Percentiles rank a stretch among this genome's conserved stretches.
phyloP scores from a whole-genome alignment of 2,113 vertebrate genomes.

The Motacilla alba region DNA sequence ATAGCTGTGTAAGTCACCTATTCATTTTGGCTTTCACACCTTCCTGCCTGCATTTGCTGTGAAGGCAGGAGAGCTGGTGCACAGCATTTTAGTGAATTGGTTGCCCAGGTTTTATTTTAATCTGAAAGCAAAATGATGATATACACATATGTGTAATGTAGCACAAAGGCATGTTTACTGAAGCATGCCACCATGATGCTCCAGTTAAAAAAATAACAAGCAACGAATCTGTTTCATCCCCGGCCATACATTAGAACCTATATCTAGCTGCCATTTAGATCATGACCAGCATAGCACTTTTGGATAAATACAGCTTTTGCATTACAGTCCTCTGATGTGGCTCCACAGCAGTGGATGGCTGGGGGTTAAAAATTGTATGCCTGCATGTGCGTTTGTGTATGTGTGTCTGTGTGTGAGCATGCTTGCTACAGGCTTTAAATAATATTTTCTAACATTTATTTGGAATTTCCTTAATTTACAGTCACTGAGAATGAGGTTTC shows the following conservation, averaged over 20 bases:
- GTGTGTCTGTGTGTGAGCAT: background rate
- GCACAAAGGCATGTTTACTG: constrained; percentile 68
- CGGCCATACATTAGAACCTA: constrained; percentile 45
- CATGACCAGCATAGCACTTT: constrained; percentile 8
- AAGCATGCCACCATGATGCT: constrained; percentile 65
- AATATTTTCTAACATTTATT: background rate
- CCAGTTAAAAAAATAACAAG: constrained; percentile 19
- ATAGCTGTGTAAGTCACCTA: background rate
- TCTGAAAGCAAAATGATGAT: constrained; percentile 55
- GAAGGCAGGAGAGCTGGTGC: constrained; percentile 31
- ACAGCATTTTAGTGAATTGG: constrained; percentile 13
- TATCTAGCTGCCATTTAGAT: constrained; percentile 37
- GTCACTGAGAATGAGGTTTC: background rate
- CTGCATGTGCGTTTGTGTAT: background rate
- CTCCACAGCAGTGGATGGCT: background rate
- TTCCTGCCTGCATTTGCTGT: constrained; percentile 13
- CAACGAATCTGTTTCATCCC: constrained; percentile 29
- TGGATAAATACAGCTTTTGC: background rate
- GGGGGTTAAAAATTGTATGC: background rate
- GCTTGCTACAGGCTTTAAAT: background rate
- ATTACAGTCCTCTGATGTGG: background rate
- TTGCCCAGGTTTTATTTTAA: constrained; percentile 54
- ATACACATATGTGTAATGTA: constrained; percentile 70
- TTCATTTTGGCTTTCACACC: constrained; percentile 54
- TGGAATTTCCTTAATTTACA: background rate